These are phyloP conservation scores for Dermatophagoides farinae DNA, from an alignment of 1,140 invertebrate genomes.

Conservation along the genomic window DNA sequence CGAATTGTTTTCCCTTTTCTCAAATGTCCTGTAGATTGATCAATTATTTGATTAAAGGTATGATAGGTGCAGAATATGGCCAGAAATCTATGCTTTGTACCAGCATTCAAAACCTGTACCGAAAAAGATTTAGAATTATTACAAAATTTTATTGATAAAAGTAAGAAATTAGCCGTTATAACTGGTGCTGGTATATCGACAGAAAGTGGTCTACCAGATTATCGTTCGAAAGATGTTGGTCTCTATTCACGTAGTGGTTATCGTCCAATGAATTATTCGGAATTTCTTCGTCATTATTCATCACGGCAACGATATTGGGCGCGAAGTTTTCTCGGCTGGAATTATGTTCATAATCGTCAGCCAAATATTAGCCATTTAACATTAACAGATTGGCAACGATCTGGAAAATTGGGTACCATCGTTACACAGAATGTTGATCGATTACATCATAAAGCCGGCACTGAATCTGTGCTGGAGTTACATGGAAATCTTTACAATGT, in stretches of 20 bases:
- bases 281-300: constrained; percentile 32
- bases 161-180: constrained; percentile 43
- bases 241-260: constrained; percentile 61
- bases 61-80: no score
- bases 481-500: constrained; percentile 48
- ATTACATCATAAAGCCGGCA: constrained; percentile 75
- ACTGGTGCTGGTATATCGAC: constrained; percentile 57
- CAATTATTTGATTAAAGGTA: no score
- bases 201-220: constrained; percentile 62
- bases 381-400: constrained; percentile 32
- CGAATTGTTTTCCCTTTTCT: no score
- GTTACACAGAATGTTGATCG: constrained; percentile 93
- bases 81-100: background rate
- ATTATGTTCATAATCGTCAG: constrained; percentile 36
- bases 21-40: no score
- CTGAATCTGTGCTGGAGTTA: constrained; percentile 59
- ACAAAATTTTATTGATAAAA: constrained; percentile 31
- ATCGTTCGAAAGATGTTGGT: constrained; percentile 65
- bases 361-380: constrained; percentile 35
- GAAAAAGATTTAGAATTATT: constrained; percentile 46
- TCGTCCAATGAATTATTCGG: constrained; percentile 40
- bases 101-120: background rate
- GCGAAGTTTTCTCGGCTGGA: constrained; percentile 75
- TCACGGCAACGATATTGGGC: constrained; percentile 78
- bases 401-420: constrained; percentile 31